Base-by-base conservation (phyloP, 2,797 vertebrate genomes). In the Pseudochaenichthys georgianus region DNA sequence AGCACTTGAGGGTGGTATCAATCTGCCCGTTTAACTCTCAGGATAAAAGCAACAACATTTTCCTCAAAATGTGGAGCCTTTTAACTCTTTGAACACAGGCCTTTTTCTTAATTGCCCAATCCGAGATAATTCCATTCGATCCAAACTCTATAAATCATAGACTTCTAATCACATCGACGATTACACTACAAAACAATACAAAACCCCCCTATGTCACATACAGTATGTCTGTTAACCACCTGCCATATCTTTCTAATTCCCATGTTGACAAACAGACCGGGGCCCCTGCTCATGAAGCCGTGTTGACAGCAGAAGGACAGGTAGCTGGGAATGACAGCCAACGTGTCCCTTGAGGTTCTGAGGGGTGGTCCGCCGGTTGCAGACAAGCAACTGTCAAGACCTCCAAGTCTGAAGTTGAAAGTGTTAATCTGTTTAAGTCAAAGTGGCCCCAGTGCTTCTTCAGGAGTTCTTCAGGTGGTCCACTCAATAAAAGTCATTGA, bases 271-370 rank as follows among this genome's bases (percentile, higher is more conserved):
- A 58, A 17, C 5, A 47, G n/a, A 66, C 6, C 34, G 9, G 12
- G 48, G 28, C 1, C 15, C 12, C 53, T 21, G 38, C 57, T 64
- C 0, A 10, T 47, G 13, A 38, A 16, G 4, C 55, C 15, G 73
- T 75, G 61, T 67, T 66, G 78, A 85, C 43, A 64, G 72, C 42
- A 69, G 76, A 70, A 75, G 80, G 72, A 75, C 78, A 78, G 85
- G 78, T 87, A 92, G 89, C 87, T 90, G 87, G 61, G 84, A 86
- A 77, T 78, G 81, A 70, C 17, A 59, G 68, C 62, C 81, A 76
- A 52, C 23, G 45, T 3, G 0, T 6, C 66, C 73, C 62, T 59
- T 50, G 47, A 79, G 64, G 59, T 52, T 51, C 55, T 19, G 43
- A 85, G 72, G 70, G 82, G 48, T 60, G 78, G 53, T 50, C 21